A percentile compares a stretch with the other conserved stretches of the same genome.
phyloP scores from a whole-genome alignment of 2,113 vertebrate species.

The Grus americana region DNA sequence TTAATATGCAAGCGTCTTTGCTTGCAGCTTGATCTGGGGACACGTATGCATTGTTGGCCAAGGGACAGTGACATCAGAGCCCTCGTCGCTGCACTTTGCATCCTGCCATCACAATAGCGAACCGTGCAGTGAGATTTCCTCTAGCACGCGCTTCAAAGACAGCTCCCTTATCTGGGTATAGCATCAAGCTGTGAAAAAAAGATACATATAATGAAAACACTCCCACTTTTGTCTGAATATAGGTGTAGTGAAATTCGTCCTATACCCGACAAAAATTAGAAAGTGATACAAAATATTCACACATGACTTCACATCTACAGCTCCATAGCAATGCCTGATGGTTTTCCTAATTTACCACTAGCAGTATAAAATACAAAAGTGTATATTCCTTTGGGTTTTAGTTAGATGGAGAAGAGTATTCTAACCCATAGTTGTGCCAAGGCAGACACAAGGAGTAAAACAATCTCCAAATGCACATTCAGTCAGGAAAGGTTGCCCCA shows the following conservation, averaged over 20 bases:
- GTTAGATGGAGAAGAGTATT: not conserved
- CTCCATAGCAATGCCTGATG: not conserved
- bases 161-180: not conserved
- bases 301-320: not conserved
- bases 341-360: not conserved
- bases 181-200: slow-evolving; percentile 9
- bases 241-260: not conserved
- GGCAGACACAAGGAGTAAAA: not conserved
- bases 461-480: not conserved
- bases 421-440: not conserved
- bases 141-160: not conserved
- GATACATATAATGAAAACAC: not conserved
- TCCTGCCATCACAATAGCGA: slow-evolving; percentile 19
- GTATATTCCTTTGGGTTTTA: not conserved
- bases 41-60: not conserved
- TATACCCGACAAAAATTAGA: not conserved
- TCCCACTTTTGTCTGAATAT: not conserved
- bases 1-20: not conserved
- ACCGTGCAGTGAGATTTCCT: not conserved
- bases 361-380: not conserved
- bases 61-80: not conserved
- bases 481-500: not conserved
- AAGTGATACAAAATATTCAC: not conserved
- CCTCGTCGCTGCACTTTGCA: not conserved
- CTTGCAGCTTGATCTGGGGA: not conserved